Conservation (phyloP, 35 echinoderm and acorn worm genomes). For the Lytechinus pictus region DNA sequence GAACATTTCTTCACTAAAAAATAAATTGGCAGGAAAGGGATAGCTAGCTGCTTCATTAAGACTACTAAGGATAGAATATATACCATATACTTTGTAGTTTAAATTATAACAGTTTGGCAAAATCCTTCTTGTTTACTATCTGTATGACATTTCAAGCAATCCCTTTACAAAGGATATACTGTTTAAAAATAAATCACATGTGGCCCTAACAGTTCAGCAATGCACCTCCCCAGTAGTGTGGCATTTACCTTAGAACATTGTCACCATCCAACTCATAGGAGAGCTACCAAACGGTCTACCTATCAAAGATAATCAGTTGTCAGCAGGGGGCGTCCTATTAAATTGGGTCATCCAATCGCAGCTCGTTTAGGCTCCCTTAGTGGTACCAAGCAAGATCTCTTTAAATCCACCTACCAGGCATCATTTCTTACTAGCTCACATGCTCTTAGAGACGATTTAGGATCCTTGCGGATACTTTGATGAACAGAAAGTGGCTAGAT, state of each 20-base stretch:
- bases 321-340: neutral
- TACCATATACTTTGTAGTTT: too few species aligned
- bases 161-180: too few species aligned
- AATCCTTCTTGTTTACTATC: too few species aligned
- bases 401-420: neutral
- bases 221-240: neutral
- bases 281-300: neutral
- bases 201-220: neutral
- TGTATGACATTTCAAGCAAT: too few species aligned
- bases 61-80: too few species aligned
- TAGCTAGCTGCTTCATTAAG: too few species aligned
- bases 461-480: neutral
- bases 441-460: neutral
- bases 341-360: neutral
- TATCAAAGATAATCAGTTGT: neutral
- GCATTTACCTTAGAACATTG: neutral
- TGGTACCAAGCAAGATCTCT: neutral
- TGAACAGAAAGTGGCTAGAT: neutral
- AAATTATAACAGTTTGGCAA: too few species aligned
- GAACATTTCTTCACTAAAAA: too few species aligned
- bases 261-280: neutral
- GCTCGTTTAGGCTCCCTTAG: neutral
- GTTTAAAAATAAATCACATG: too few species aligned
- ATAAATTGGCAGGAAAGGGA: too few species aligned
- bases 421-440: neutral